Base-by-base conservation (phyloP, 1,140 invertebrate species). In the Harpegnathos saltator region DNA sequence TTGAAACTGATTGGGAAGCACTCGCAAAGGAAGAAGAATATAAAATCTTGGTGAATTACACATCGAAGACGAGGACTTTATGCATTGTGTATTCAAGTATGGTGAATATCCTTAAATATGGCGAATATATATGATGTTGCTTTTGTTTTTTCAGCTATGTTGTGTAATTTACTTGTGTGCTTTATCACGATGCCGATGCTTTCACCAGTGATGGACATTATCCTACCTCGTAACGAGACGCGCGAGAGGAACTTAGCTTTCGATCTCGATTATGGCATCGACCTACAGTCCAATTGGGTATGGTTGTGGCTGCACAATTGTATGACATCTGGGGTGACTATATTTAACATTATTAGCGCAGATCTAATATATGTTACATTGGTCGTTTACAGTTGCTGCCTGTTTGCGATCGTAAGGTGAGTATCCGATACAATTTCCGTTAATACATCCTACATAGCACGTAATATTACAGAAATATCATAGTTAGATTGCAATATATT, bases 21-120 rank as follows among this genome's bases (percentile, higher is more conserved):
- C 15, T 33, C n/a, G 17, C 61, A 7, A 19, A 15, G 1, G 26
- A 9, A 26, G 29, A 33, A 9, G 61, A 63, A 17, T n/a, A 63
- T 38, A 33, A 63, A 17, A 63, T 63, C 33, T 33, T 63, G n/a
- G 7, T n/a, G 26, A 33, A 63, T 33, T 63, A 63, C 29, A 33
- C 61, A 17, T 63, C 9, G 17, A 33, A 33, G 17, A 26, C 29
- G 61, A 63, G 26, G n/a, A 38, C 17, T 14, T 63, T 63, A 17
- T 33, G 61, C 26, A 63, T 63, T 15, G 7, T 63, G n/a, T 63
- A 63, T 1, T 17, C 61, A 38, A 63, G 61, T 63, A 63, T 33
- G 29, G 33, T 11, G 17, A 15, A n/a, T 38, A 17, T 5, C 26
- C 1, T n/a, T 15, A 4, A 11, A 1, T 1, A 17, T 38, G 11